These are phyloP conservation scores for Apodemia hepburni DNA, from an alignment of 2,888 invertebrate species.

Conservation along the genomic window DNA sequence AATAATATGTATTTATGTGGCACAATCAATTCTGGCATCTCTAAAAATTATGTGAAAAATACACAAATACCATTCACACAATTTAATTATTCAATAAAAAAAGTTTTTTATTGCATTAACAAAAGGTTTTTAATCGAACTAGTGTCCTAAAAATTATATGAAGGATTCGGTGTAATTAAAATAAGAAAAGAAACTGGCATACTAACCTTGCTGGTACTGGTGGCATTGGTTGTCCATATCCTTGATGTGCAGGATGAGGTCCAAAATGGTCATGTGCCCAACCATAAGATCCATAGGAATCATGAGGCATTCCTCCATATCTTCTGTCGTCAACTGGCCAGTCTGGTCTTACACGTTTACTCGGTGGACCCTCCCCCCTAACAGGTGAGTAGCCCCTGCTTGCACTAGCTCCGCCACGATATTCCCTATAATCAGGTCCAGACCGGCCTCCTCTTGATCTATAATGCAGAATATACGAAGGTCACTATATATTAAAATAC, in stretches of 20 bases:
- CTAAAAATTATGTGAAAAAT: too few species aligned
- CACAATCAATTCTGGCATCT: too few species aligned
- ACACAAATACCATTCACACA: too few species aligned
- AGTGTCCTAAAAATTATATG: too few species aligned
- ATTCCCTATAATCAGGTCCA: constrained; percentile 89
- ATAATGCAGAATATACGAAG: not conserved
- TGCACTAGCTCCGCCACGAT: constrained; percentile 84
- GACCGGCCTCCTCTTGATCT: constrained; percentile 83
- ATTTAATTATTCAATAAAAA: too few species aligned
- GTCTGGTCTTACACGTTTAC: constrained; percentile 87
- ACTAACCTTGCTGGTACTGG: constrained; percentile 70
- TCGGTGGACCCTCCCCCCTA: constrained; percentile 87
- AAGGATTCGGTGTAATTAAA: too few species aligned
- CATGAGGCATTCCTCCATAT: constrained; percentile 75
- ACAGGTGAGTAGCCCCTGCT: constrained; percentile 88
- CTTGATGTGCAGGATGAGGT: constrained; percentile 81
- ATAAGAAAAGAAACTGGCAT: not conserved
- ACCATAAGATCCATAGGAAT: constrained; percentile 77
- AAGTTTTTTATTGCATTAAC: too few species aligned
- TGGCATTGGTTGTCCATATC: constrained; percentile 80
- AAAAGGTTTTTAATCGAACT: too few species aligned
- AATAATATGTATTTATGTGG: too few species aligned
- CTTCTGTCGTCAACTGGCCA: constrained; percentile 81
- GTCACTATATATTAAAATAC: not conserved
- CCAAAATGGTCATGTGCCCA: constrained; percentile 77